Conservation (phyloP, 2,797 vertebrate genomes). For the Ciconia nigra region DNA sequence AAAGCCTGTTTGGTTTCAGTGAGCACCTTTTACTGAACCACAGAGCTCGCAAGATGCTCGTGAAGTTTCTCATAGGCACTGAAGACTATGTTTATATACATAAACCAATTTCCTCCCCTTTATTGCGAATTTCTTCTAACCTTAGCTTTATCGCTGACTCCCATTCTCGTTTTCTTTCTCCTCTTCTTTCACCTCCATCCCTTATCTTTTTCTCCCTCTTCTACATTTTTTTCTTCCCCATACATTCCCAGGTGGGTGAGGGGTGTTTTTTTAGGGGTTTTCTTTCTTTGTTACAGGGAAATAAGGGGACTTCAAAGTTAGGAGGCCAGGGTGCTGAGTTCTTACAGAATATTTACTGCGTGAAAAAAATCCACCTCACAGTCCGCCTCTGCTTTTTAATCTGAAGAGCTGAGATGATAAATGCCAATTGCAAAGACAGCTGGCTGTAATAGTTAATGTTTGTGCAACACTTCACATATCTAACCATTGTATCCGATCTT, state of each 20-base stretch:
- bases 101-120: neutral
- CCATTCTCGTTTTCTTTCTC: neutral
- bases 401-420: neutral
- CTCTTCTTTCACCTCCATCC: neutral
- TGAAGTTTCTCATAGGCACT: neutral
- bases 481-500: slow-evolving; percentile 30
- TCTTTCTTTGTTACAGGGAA: neutral
- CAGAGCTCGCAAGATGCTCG: neutral
- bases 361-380: neutral
- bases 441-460: slow-evolving; percentile 46
- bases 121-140: neutral
- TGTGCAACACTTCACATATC: slow-evolving; percentile 27
- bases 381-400: neutral
- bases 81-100: neutral
- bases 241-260: neutral
- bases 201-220: neutral
- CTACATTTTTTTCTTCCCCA: neutral
- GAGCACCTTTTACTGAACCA: neutral
- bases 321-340: neutral
- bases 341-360: neutral
- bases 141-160: neutral
- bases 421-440: slow-evolving; percentile 15
- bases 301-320: neutral
- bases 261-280: neutral
- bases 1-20: neutral